phyloP scores from a whole-genome alignment of 2,113 vertebrate species.

The Erythrolamprus reginae region DNA sequence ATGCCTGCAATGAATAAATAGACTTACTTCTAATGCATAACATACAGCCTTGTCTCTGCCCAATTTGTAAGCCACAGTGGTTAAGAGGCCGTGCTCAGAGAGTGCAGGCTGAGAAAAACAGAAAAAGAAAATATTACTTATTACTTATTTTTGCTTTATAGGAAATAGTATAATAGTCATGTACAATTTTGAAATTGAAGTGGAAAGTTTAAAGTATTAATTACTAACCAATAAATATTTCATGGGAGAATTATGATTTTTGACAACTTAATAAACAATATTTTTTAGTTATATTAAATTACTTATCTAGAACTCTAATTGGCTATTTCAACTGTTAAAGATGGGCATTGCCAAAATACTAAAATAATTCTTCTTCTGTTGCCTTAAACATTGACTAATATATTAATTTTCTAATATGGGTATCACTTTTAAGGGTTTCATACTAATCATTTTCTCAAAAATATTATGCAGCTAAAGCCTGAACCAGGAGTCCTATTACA shows the following conservation, averaged over 20 bases:
- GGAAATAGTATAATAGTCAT: neutral
- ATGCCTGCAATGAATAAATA: neutral
- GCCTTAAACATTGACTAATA: neutral
- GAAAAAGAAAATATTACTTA: neutral
- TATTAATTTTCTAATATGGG: neutral
- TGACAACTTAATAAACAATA: neutral
- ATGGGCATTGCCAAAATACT: neutral
- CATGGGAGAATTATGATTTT: neutral
- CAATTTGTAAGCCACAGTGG: constrained; percentile 91
- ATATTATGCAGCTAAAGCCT: neutral
- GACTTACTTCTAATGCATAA: constrained; percentile 88
- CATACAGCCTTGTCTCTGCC: constrained; percentile 77
- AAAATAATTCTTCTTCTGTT: neutral
- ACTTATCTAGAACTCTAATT: neutral
- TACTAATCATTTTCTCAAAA: neutral
- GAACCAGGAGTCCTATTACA: neutral
- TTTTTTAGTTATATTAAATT: neutral
- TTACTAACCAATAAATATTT: neutral
- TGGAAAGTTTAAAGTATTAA: neutral
- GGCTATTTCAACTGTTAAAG: neutral
- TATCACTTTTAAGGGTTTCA: neutral
- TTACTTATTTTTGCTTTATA: neutral
- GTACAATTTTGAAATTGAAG: neutral
- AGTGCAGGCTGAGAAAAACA: constrained; percentile 72
- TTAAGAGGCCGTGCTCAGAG: constrained; percentile 90